These are phyloP conservation scores for Fistularia tabacaria DNA, from an alignment of 2,797 vertebrate genomes.

Conservation along the genomic window DNA sequence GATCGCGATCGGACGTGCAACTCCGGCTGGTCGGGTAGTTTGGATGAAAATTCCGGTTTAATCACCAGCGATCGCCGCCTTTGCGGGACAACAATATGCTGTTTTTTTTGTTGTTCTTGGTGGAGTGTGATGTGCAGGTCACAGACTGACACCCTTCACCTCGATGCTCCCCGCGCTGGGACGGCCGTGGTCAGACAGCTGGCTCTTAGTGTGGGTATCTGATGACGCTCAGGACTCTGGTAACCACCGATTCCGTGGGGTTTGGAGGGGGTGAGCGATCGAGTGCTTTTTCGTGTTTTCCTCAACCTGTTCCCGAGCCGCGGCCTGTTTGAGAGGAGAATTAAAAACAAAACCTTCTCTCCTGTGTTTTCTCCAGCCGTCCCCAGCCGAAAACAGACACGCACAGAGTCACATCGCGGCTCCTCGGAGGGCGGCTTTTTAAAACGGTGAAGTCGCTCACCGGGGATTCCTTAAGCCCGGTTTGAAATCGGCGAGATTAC, in stretches of 20 bases:
- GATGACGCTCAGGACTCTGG: slow-evolving; percentile 57
- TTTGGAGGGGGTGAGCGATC: slow-evolving; percentile 23
- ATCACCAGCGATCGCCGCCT: too few species aligned
- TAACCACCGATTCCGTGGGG: slow-evolving; percentile 53
- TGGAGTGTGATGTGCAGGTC: slow-evolving; percentile 6
- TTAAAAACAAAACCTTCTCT: slow-evolving; percentile 27
- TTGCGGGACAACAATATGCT: too few species aligned
- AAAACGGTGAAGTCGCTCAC: too few species aligned
- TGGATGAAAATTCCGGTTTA: too few species aligned
- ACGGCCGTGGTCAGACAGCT: slow-evolving; percentile 51
- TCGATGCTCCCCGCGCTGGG: slow-evolving; percentile 26
- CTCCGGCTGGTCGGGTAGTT: too few species aligned
- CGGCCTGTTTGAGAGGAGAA: slow-evolving; percentile 36
- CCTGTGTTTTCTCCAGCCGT: slow-evolving; percentile 19
- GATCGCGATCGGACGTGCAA: too few species aligned
- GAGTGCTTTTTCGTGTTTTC: slow-evolving; percentile 78
- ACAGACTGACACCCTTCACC: slow-evolving; percentile 34
- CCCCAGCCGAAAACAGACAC: slow-evolving; percentile 19
- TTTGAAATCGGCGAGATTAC: slow-evolving; percentile 24
- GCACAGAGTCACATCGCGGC: too few species aligned
- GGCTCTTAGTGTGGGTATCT: slow-evolving; percentile 74
- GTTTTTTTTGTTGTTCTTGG: too few species aligned
- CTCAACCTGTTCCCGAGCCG: slow-evolving; percentile 51
- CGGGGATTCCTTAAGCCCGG: too few species aligned
- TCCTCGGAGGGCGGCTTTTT: too few species aligned